Evolutionary conservation across 2,888 invertebrate genomes (phyloP).

Genomic region (Kryphioiulus occultus): DNA sequence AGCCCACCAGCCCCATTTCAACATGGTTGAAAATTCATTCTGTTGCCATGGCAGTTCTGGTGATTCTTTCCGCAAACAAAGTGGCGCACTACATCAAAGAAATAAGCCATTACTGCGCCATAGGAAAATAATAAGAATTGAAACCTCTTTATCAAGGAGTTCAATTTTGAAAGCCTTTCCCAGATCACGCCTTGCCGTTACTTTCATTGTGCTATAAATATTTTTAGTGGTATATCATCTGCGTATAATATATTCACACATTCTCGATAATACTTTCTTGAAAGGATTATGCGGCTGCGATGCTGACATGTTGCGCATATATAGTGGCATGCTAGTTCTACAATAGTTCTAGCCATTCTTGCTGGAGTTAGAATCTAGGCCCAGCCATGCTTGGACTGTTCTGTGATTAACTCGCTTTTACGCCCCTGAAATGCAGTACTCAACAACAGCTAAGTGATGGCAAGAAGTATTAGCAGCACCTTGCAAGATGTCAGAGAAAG

Average conservation of each 20-base stretch:
- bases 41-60: constrained; percentile 1
- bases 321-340: not conserved
- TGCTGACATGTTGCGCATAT: not conserved
- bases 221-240: not conserved
- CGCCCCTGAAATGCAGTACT: too few species aligned
- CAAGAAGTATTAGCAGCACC: not conserved
- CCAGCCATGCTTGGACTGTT: not conserved
- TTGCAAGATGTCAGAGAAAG: not conserved
- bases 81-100: constrained; percentile 7
- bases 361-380: not conserved
- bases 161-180: constrained; percentile 11
- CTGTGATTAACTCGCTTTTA: not conserved
- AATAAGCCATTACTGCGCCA: not conserved
- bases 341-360: too few species aligned
- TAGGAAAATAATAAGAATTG: constrained; percentile 23
- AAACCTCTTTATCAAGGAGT: constrained; percentile 17
- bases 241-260: not conserved
- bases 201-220: constrained; percentile 17
- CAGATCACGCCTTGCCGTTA: not conserved
- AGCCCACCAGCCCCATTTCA: not conserved
- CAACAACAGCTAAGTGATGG: not conserved
- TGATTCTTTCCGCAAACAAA: constrained; percentile 23
- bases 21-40: not conserved
- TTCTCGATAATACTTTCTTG: not conserved
- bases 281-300: not conserved